Base-by-base conservation (phyloP, 2,888 invertebrate species). In the Leptinotarsa haldemani region DNA sequence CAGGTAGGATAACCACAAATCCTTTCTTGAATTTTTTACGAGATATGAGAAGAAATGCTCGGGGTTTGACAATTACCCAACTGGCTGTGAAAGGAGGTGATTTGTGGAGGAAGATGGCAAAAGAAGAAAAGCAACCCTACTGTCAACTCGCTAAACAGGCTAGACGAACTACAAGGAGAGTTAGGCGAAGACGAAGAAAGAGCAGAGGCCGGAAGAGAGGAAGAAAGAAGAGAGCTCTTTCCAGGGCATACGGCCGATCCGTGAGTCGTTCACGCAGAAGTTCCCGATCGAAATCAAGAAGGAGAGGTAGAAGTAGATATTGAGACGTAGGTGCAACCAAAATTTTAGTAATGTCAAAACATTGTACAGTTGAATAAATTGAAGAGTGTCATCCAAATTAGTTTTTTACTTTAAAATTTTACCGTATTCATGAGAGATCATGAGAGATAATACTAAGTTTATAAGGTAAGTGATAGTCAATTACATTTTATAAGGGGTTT, bases 1-100 rank as follows among this genome's bases (percentile, higher is more conserved):
- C 46, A 25, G 78, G 78, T 48, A 75, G 30, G 30, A 56, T 80
- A 40, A 79, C 80, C n/a, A 69, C 65, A 13, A 80, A 79, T 56
- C 80, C 80, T 4, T 80, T 79, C 48, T 69, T 80, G 12, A 80
- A 80, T 64, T 80, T 80, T 65, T 52, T 80, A 50, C 67, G 79
- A 40, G 78, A 79, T n/a, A 63, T 79, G 47, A 69, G 80, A 53
- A 69, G 56, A 50, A 77, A 76, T 63, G 25, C 74, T 25, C 40
- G 71, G 22, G 65, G 74, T 15, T 50, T 76, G 53, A 69, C 53
- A 7, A 25, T 74, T 9, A 52, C 52, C 13, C 75, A 80, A 48
- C 58, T 79, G 61, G 68, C 69, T 0, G 61, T 68, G 1, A 78
- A 77, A 65, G 80, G 79, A 1, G 78, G 71, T 1, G 73, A 77